Percentiles rank a stretch among this genome's conserved stretches.
These are phyloP conservation scores for Oplegnathus fasciatus DNA, from an alignment of 2,113 vertebrate genomes.

Conservation along the genomic window DNA sequence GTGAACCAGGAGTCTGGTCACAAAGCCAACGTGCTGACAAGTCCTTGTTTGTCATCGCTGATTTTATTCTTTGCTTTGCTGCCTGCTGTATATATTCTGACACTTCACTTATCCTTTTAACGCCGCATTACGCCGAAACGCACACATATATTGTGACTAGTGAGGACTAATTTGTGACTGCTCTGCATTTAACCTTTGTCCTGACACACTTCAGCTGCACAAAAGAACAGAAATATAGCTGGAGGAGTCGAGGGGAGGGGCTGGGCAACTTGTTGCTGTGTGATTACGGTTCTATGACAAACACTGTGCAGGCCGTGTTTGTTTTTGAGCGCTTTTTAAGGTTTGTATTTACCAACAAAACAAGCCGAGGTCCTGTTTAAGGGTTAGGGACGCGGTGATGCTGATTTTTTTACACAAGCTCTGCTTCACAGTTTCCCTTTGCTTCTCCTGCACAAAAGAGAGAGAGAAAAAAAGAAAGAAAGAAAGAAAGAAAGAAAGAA, in stretches of 20 bases:
- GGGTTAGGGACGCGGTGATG: conserved; percentile 30
- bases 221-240: conserved; percentile 65
- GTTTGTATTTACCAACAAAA: conserved; percentile 65
- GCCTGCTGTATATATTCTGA: conserved; percentile 16
- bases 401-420: conserved; percentile 47
- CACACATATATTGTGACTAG: conserved; percentile 43
- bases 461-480: conserved; percentile 5
- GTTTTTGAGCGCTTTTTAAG: conserved; percentile 34
- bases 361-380: conserved; percentile 45
- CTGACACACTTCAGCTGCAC: conserved; percentile 64
- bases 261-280: conserved; percentile 57
- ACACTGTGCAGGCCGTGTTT: conserved; percentile 17
- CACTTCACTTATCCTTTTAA: conserved; percentile 30
- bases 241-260: conserved; percentile 18
- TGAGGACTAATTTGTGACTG: conserved; percentile 65
- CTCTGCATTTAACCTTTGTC: conserved; percentile 76
- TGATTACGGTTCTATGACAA: conserved; percentile 29
- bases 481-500: not conserved
- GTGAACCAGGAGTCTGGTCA: conserved; percentile 5
- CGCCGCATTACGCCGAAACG: conserved; percentile 33
- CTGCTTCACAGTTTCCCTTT: conserved; percentile 11
- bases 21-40: conserved; percentile 8
- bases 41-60: not conserved
- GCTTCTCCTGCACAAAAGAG: conserved; percentile 10
- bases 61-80: conserved; percentile 6